Conservation (phyloP, 2,797 vertebrate species). For the Sandelia bainsii region DNA sequence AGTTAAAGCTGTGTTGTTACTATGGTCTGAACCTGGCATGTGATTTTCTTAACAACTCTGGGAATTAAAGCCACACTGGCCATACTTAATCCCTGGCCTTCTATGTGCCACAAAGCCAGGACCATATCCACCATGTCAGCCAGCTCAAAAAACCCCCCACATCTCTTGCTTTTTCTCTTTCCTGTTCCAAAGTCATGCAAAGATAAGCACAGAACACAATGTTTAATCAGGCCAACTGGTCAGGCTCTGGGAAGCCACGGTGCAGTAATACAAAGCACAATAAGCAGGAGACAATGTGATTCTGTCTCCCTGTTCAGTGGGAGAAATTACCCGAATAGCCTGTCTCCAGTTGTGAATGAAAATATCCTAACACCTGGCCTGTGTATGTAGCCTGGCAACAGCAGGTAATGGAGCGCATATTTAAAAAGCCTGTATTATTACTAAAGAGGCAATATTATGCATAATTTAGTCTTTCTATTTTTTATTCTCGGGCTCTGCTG, state of each 20-base stretch:
- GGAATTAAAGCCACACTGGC: slow-evolving; percentile 54
- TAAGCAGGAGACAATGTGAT: slow-evolving; percentile 51
- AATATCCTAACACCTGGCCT: slow-evolving; percentile 40
- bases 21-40: slow-evolving; percentile 52
- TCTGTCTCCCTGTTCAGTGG: slow-evolving; percentile 36
- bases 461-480: not conserved
- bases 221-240: slow-evolving; percentile 41
- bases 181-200: slow-evolving; percentile 47
- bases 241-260: slow-evolving; percentile 33
- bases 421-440: slow-evolving; percentile 24
- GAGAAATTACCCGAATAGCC: slow-evolving; percentile 53
- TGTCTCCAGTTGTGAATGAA: slow-evolving; percentile 42
- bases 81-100: slow-evolving; percentile 45
- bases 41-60: slow-evolving; percentile 70
- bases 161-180: slow-evolving; percentile 31
- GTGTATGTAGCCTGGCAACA: slow-evolving; percentile 23
- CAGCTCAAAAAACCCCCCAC: slow-evolving; percentile 22
- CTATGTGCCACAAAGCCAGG: slow-evolving; percentile 42
- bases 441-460: not conserved
- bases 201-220: slow-evolving; percentile 48
- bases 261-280: slow-evolving; percentile 55
- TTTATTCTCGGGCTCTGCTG: too few relatives aligned
- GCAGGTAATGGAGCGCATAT: slow-evolving; percentile 14
- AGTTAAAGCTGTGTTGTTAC: slow-evolving; percentile 42
- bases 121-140: slow-evolving; percentile 46